These are phyloP conservation scores for Coracias cyanogaster DNA, from an alignment of 2,797 vertebrate genomes.

Conservation along the genomic window DNA sequence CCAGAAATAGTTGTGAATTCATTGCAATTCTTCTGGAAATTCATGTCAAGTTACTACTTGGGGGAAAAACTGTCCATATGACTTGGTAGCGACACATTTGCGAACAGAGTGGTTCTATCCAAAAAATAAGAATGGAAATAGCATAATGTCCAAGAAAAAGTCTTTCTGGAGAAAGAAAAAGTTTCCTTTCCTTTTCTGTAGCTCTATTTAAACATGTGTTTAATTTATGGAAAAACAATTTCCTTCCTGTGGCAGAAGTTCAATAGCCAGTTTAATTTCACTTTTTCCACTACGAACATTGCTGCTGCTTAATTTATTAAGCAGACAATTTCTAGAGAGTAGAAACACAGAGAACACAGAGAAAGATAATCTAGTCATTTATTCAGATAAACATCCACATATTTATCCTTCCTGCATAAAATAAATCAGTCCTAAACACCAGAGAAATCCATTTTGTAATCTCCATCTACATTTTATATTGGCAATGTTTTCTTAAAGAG, in stretches of 20 bases:
- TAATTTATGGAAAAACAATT: neutral
- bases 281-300: neutral
- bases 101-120: neutral
- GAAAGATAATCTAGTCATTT: neutral
- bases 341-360: neutral
- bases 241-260: neutral
- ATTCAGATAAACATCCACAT: neutral
- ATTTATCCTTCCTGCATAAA: neutral
- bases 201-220: neutral
- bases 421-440: neutral
- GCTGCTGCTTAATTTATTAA: neutral
- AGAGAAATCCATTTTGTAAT: neutral
- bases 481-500: neutral
- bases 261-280: neutral
- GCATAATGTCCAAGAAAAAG: neutral
- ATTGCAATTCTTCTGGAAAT: neutral
- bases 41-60: neutral
- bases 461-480: neutral
- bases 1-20: neutral
- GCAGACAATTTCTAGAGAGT: neutral
- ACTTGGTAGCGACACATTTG: neutral
- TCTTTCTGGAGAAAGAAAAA: neutral
- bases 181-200: neutral
- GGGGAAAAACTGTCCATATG: rapidly evolving
- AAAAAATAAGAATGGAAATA: neutral